Evolutionary conservation across 2,888 invertebrate genomes (phyloP), one percentile per base, ranked within the genome.

Genomic region (Clusia tigrina): DNA sequence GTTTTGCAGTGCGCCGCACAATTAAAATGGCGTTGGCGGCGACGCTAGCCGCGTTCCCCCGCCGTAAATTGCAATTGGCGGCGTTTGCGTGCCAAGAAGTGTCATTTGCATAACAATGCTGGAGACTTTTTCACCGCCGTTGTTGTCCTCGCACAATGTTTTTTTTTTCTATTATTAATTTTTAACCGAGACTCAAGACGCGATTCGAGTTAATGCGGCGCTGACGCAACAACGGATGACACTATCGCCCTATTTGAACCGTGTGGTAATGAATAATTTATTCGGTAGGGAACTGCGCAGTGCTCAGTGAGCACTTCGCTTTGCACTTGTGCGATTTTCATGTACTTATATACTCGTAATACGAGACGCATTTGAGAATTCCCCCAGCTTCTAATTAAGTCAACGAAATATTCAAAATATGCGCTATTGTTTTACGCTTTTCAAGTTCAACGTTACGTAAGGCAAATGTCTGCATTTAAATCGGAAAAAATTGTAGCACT

Each of bases 101-200:
- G 81, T 80, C 81, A 82, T 82, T 82, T 81, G 81, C 82, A 82
- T 82, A 81, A 82, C 82, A 82, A 82, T 82, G 78, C 78, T 79
- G 79, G 78, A 71, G 74, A 75, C 76, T 70, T 74, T 70, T 42
- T 6, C 42, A n/a, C 42, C n/a, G 58, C 26, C 48, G 57, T 24
- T 42, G 53, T 26, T 66, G 69, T 69, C 70, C 69, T 69, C 65
- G 67, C 66, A 65, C 71, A 69, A 62, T 59, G n/a, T n/a, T n/a
- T n/a, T 32, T 32, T 9, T 42, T 42, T 42, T 42, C 42, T n/a
- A 17, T 42, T 42, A 42, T 42, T 42, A 42, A 42, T 42, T 42
- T 42, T 42, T 15, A 5, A 17, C n/a, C n/a, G 6, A 6, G 32
- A 42, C n/a, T 6, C 42, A n/a, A n/a, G 10, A 10, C n/a, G 42